Percentiles rank a stretch among this genome's conserved stretches.
Conservation (phyloP, 1,140 invertebrate species). For the Orius insidiosus region DNA sequence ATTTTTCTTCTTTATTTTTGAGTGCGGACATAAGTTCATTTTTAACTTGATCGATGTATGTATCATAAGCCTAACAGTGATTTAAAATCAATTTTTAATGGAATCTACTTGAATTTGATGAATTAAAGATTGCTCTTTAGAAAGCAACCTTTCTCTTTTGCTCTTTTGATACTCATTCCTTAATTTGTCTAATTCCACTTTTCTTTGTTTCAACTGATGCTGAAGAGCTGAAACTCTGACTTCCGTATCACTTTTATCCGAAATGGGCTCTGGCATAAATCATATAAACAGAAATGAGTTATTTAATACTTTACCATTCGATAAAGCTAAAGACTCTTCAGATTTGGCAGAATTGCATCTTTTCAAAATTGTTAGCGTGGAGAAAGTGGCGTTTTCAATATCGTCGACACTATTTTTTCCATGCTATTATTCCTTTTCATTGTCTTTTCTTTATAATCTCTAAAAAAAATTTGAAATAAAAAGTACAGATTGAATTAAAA, state of each 20-base stretch:
- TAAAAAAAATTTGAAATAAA: no score
- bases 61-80: conserved; percentile 29
- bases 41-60: conserved; percentile 29
- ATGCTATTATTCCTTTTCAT: no score
- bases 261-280: conserved; percentile 28
- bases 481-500: no score
- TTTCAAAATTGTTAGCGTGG: conserved; percentile 20
- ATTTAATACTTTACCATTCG: conserved; percentile 25
- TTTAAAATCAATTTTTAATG: no score
- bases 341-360: conserved; percentile 33
- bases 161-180: conserved; percentile 29
- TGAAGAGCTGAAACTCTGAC: conserved; percentile 31
- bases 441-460: no score
- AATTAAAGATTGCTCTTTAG: conserved; percentile 31
- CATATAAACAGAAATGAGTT: conserved; percentile 1
- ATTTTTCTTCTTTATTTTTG: conserved; percentile 22
- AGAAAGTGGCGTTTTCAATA: conserved; percentile 22
- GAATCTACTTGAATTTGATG: conserved; percentile 33
- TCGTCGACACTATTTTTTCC: no score
- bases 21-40: conserved; percentile 28
- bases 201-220: conserved; percentile 30
- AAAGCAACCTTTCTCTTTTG: conserved; percentile 30
- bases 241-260: conserved; percentile 35
- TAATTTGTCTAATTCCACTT: conserved; percentile 30
- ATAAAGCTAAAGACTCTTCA: conserved; percentile 34